Evolutionary conservation across 2,797 vertebrate genomes (phyloP).

Genomic region (Anableps anableps): DNA sequence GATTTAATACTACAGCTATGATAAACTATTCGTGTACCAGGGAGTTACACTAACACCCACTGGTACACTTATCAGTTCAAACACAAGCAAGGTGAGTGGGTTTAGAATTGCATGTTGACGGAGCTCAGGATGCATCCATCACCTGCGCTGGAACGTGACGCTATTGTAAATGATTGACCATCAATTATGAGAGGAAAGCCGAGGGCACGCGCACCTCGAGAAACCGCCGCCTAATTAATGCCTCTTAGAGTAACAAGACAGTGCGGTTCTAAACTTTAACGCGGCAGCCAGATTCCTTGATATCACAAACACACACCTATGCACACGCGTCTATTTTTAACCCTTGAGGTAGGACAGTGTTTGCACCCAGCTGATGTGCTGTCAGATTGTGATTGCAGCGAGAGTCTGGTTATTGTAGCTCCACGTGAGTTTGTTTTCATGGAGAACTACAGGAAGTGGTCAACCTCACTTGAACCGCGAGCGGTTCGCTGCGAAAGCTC

Average conservation of each 20-base stretch:
- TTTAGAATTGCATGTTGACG: conserved; percentile 18
- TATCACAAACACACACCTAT: neutral
- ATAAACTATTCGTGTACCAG: conserved; percentile 8
- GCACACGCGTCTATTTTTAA: neutral
- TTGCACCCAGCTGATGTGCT: neutral
- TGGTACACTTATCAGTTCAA: conserved; percentile 31
- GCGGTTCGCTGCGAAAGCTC: conserved; percentile 9
- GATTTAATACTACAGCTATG: neutral
- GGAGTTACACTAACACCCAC: conserved; percentile 4
- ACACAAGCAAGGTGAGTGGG: conserved; percentile 31
- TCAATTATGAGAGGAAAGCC: conserved; percentile 53
- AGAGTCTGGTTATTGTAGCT: conserved; percentile 49
- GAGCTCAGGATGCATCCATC: conserved; percentile 54
- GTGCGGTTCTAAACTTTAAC: conserved; percentile 43
- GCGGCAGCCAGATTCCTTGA: conserved; percentile 14
- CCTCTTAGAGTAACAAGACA: conserved; percentile 44
- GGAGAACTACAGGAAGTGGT: conserved; percentile 71
- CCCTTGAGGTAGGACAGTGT: neutral
- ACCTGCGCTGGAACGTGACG: conserved; percentile 80
- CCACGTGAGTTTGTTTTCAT: conserved; percentile 85
- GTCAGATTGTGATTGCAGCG: conserved; percentile 35
- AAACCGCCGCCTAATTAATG: conserved; percentile 48
- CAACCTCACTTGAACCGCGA: conserved; percentile 27
- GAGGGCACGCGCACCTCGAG: conserved; percentile 49
- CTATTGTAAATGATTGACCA: conserved; percentile 72